Evolutionary conservation across 2,113 vertebrate species (phyloP).

Genomic region (Microcebus lehilahytsara): DNA sequence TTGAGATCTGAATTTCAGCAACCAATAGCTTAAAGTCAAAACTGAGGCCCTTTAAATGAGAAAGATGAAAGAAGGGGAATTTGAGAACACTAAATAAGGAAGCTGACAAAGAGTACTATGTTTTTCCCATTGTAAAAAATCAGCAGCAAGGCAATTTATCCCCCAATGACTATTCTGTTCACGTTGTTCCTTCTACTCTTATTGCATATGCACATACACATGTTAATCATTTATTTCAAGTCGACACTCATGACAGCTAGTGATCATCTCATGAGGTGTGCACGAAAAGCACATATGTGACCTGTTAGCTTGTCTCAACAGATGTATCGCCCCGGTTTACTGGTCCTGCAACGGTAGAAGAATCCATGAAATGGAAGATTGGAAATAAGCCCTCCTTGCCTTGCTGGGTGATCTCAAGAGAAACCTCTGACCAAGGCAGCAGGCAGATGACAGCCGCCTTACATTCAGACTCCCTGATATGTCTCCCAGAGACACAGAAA

Average conservation of each 20-base stretch:
- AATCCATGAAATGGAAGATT: neutral
- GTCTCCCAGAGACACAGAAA: neutral
- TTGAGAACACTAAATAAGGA: neutral
- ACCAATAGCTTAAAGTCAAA: neutral
- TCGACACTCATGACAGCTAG: no score
- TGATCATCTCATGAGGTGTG: no score
- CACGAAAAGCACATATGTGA: neutral
- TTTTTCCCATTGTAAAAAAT: neutral
- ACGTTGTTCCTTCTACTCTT: neutral
- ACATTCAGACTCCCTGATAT: neutral
- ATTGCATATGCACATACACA: fast-evolving
- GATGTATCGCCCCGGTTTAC: neutral
- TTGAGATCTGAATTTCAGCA: neutral
- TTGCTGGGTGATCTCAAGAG: neutral
- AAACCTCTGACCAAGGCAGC: neutral
- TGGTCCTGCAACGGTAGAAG: neutral
- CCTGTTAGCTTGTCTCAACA: neutral
- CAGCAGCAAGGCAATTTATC: neutral
- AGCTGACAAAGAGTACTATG: neutral
- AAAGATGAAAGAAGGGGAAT: neutral
- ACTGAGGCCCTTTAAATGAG: neutral
- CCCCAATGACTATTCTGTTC: neutral
- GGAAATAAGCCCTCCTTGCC: neutral
- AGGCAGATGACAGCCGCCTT: neutral
- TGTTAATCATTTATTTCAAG: neutral